These are phyloP conservation scores for Lepus europaeus DNA, from an alignment of 2,113 vertebrate genomes.

Conservation along the genomic window DNA sequence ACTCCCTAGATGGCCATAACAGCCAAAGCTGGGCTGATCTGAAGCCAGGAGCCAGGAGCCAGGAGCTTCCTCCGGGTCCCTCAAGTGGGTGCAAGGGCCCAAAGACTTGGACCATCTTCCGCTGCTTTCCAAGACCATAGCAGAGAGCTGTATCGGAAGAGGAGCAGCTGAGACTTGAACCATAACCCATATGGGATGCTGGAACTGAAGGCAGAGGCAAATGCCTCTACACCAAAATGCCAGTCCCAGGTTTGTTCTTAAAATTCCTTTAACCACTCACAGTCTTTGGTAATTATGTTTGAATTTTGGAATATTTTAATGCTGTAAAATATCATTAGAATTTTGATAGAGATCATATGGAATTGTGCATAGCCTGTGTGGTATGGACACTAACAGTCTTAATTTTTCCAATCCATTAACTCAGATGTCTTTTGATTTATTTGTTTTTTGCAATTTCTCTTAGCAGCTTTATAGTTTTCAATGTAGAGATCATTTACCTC, in stretches of 20 bases:
- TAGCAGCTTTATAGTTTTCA: neutral
- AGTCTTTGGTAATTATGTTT: neutral
- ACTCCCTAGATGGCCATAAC: too few relatives aligned
- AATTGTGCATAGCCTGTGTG: neutral
- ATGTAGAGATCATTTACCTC: neutral
- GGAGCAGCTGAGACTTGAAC: too few relatives aligned
- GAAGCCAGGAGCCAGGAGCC: too few relatives aligned
- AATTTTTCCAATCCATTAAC: neutral
- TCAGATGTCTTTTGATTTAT: neutral
- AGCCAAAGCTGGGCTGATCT: too few relatives aligned
- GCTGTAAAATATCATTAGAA: neutral
- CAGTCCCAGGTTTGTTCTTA: neutral
- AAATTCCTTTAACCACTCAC: neutral
- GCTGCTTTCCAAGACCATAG: too few relatives aligned
- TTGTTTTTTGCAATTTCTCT: neutral
- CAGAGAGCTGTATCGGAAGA: too few relatives aligned
- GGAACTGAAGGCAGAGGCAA: too few relatives aligned
- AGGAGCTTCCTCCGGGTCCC: too few relatives aligned
- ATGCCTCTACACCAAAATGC: too few relatives aligned
- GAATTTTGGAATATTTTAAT: neutral
- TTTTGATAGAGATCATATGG: neutral
- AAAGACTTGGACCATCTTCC: too few relatives aligned
- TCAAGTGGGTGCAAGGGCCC: too few relatives aligned
- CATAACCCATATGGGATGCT: too few relatives aligned
- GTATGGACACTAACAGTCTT: neutral